These are phyloP conservation scores for Amphiprion clarkii DNA, from an alignment of 2,797 vertebrate genomes.

Conservation along the genomic window DNA sequence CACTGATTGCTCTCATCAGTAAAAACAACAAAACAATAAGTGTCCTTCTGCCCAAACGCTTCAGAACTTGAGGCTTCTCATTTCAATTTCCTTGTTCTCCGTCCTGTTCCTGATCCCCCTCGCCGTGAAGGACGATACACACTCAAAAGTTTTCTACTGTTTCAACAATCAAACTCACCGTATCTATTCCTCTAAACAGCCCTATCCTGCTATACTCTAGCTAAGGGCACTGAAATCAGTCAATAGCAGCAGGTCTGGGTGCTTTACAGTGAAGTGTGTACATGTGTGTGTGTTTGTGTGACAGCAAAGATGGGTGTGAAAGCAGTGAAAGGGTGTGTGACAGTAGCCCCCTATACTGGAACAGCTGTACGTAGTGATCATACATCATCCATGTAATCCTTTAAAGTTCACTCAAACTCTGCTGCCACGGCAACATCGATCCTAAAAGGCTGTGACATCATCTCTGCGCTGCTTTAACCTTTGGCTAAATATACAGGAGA, in stretches of 20 bases:
- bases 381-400: constrained; percentile 59
- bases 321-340: constrained; percentile 61
- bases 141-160: constrained; percentile 53
- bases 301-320: constrained; percentile 58
- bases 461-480: constrained; percentile 75
- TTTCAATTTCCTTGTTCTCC: constrained; percentile 33
- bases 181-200: constrained; percentile 62
- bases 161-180: constrained; percentile 58
- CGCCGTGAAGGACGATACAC: constrained; percentile 40
- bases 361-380: constrained; percentile 65
- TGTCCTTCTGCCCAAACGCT: constrained; percentile 74
- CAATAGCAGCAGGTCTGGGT: constrained; percentile 79
- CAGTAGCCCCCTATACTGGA: constrained; percentile 49
- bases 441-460: constrained; percentile 63
- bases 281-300: constrained; percentile 56
- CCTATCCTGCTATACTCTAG: constrained; percentile 68
- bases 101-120: constrained; percentile 41
- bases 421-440: constrained; percentile 57
- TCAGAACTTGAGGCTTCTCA: constrained; percentile 64
- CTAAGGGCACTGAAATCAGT: constrained; percentile 78
- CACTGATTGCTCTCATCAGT: constrained; percentile 74
- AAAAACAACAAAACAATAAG: constrained; percentile 72
- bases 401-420: constrained; percentile 51
- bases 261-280: constrained; percentile 75
- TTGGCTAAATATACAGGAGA: constrained; percentile 80